Conservation (phyloP, 1,140 invertebrate genomes). For the Brachionus sp. region DNA sequence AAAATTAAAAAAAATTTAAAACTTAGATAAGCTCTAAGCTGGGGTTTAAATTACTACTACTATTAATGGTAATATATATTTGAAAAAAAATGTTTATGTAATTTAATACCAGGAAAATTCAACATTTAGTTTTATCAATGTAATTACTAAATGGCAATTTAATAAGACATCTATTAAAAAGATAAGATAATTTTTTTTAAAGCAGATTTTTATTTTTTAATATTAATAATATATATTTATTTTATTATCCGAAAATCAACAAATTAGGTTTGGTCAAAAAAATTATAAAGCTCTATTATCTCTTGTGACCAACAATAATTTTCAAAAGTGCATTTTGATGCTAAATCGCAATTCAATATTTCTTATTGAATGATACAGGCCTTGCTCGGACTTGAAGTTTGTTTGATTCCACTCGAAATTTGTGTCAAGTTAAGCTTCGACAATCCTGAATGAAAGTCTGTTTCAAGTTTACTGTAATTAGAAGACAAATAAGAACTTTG, state of each 20-base stretch:
- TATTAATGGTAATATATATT: no score
- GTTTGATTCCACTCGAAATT: conserved; percentile 6
- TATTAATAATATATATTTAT: not conserved
- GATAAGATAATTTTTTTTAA: no score
- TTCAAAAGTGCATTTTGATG: not conserved
- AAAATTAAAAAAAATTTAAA: no score
- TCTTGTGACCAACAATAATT: not conserved
- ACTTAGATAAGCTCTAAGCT: no score
- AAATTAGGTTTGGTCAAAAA: not conserved
- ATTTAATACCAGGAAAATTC: no score
- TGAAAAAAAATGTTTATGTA: no score
- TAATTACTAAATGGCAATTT: no score
- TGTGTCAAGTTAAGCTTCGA: not conserved
- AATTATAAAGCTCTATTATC: not conserved
- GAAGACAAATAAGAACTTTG: not conserved
- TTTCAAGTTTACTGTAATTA: not conserved
- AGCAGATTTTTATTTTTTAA: no score
- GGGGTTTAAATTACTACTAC: no score
- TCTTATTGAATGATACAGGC: conserved; percentile 27
- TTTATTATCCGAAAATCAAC: not conserved
- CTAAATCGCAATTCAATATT: not conserved
- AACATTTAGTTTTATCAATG: no score
- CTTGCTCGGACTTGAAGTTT: not conserved
- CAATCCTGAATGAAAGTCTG: conserved; percentile 2
- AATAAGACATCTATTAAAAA: no score